Base-by-base conservation (phyloP, 2,113 vertebrate species). In the Scopus umbretta region DNA sequence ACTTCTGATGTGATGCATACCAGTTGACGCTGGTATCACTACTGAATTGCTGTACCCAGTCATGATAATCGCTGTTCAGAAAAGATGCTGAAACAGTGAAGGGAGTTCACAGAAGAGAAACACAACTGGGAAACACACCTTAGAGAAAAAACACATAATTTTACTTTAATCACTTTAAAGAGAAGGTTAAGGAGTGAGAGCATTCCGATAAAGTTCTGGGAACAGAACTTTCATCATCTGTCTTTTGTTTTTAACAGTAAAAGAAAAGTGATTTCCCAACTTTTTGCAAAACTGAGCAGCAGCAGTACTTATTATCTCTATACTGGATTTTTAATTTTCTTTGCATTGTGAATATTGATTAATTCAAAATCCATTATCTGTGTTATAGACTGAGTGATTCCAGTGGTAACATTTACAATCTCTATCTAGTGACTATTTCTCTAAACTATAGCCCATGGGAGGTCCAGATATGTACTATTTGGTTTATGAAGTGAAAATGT, bases 401-500 rank as follows among this genome's bases (percentile, higher is more conserved):
- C 53, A 21, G 5, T 9, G 6, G 17, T 49, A 76, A 86, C 6
- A 58, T 53, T 91, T 83, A 42, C 22, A 49, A 0, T 74, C 36
- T 80, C 23, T 40, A 14, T 43, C 40, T 63, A 74, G 59, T 73
- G 40, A 25, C 2, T 58, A 3, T 91, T 94, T 92, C 80, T 80
- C 29, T 20, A 68, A 92, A 66, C 75, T 45, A 12, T 58, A 62
- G 47, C 27, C 14, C 20, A 18, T 3, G 53, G 38, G 67, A 88
- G 63, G 40, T 70, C 53, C 7, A 3, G 13, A 7, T 42, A 43
- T 58, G 13, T 45, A 53, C 18, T 76, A 13, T 72, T 79, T 82
- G 14, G 15, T 32, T 90, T 75, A 68, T 53, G 58, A 93, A 88
- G 70, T 90, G 42, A 94, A 92, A 90, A 86, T 65, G 11, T 65